Percentiles rank a stretch among this genome's conserved stretches.
These are phyloP conservation scores for Oryctes rhinoceros DNA, from an alignment of 1,140 invertebrate species.

Conservation along the genomic window DNA sequence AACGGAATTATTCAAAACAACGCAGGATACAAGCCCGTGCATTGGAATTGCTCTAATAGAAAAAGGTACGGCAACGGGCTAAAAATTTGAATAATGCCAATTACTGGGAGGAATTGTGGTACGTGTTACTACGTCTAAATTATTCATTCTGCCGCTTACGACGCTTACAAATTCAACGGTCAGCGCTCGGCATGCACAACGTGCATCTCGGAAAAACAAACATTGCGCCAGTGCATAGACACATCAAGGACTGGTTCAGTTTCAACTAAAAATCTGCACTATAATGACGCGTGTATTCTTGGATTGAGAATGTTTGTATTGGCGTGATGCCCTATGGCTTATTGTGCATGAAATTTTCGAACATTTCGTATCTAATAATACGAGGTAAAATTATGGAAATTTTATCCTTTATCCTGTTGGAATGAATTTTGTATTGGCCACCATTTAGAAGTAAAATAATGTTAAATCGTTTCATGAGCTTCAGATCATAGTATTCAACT, in stretches of 20 bases:
- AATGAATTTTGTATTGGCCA: too few relatives aligned
- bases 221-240: background rate
- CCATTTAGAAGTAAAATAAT: too few relatives aligned
- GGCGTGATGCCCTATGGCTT: too few relatives aligned
- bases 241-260: background rate
- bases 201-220: constrained; percentile 21
- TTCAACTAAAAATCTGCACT: too few relatives aligned
- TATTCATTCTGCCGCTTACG: background rate
- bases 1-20: constrained; percentile 7
- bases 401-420: too few relatives aligned
- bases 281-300: too few relatives aligned
- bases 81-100: constrained; percentile 14
- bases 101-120: background rate
- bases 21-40: background rate
- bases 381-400: too few relatives aligned
- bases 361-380: too few relatives aligned
- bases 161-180: constrained; percentile 4
- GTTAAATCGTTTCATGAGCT: too few relatives aligned
- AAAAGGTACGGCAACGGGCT: background rate
- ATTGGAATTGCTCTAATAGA: constrained; percentile 21
- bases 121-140: constrained; percentile 17
- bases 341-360: too few relatives aligned
- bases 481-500: too few relatives aligned
- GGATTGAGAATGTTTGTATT: too few relatives aligned
- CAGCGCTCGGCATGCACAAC: constrained; percentile 21